phyloP scores from a whole-genome alignment of 2,888 invertebrate genomes.

The Dicycla oo region DNA sequence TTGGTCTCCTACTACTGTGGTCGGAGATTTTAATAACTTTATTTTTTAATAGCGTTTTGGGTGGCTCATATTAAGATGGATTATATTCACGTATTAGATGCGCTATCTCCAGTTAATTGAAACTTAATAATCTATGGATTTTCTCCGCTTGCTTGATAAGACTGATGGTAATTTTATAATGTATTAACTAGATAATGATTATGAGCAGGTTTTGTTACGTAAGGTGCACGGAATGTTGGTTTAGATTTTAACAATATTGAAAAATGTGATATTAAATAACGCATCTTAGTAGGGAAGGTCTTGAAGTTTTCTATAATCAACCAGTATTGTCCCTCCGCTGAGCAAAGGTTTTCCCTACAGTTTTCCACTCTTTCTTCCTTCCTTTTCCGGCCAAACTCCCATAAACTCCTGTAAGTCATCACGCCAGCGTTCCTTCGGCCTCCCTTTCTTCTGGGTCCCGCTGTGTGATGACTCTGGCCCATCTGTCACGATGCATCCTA shows the following conservation, averaged over 20 bases:
- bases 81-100: slow-evolving; percentile 73
- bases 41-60: slow-evolving; percentile 75
- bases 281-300: too few species aligned
- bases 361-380: too few species aligned
- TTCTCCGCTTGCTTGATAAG: slow-evolving; percentile 60
- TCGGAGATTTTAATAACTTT: slow-evolving; percentile 69
- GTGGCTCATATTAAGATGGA: slow-evolving; percentile 73
- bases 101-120: slow-evolving; percentile 76
- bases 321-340: too few species aligned
- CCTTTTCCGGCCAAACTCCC: too few species aligned
- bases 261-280: background rate
- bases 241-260: slow-evolving; percentile 9
- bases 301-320: too few species aligned
- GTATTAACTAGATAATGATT: slow-evolving; percentile 65
- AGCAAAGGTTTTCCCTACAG: too few species aligned
- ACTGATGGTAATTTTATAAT: slow-evolving; percentile 64
- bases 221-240: slow-evolving; percentile 25
- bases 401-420: too few species aligned
- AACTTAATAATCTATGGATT: slow-evolving; percentile 71
- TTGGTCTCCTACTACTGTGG: slow-evolving; percentile 69
- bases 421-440: too few species aligned
- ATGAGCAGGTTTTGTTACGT: slow-evolving; percentile 47
- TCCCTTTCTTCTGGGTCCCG: too few species aligned
- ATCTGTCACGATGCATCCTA: too few species aligned
- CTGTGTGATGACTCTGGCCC: too few species aligned